phyloP scores from a whole-genome alignment of 2,113 vertebrate genomes.

The Macquaria australasica region DNA sequence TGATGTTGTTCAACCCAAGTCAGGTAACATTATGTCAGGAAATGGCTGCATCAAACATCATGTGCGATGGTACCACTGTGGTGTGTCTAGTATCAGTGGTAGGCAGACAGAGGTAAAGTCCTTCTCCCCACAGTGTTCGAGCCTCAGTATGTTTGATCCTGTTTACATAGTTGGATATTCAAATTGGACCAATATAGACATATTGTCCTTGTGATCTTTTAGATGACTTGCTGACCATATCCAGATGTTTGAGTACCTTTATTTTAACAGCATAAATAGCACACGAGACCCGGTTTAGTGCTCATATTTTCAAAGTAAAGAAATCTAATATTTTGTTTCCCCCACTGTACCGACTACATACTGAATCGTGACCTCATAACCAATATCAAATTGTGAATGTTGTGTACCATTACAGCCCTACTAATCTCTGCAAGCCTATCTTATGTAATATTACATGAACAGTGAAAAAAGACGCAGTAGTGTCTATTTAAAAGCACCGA shows the following conservation, averaged over 20 bases:
- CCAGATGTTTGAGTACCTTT: neutral
- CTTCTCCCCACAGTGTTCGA: neutral
- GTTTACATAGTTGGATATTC: neutral
- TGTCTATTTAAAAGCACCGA: neutral
- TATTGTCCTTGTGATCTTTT: neutral
- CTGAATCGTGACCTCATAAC: neutral
- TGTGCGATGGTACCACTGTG: neutral
- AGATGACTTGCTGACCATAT: neutral
- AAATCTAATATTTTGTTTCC: neutral
- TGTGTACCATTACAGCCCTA: neutral
- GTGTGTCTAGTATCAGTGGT: neutral
- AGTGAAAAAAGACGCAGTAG: neutral
- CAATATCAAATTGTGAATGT: neutral
- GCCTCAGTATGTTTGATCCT: neutral
- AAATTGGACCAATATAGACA: neutral
- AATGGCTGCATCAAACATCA: neutral
- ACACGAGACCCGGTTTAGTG: neutral
- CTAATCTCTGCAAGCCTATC: neutral
- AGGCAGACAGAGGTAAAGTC: neutral
- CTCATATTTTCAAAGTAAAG: neutral
- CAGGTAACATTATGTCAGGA: neutral
- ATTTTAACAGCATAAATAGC: neutral
- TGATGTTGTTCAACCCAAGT: neutral
- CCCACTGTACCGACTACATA: neutral
- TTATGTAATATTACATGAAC: neutral